Evolutionary conservation across 1,140 invertebrate species (phyloP).

Genomic region (Calliopsis andreniformis): DNA sequence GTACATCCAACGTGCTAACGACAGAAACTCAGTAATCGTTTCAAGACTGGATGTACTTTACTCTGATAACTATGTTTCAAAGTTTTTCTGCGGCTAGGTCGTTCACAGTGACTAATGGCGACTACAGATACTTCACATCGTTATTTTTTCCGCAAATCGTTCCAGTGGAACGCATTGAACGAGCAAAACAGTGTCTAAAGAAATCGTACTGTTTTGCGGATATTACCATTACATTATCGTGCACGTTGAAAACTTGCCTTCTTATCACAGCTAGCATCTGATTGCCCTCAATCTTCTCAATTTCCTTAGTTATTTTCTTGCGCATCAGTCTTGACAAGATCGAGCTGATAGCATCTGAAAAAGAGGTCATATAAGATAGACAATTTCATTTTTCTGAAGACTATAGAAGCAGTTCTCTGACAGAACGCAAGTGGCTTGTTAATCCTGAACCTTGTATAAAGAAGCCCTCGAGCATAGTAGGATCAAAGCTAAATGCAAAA

Average conservation of each 20-base stretch:
- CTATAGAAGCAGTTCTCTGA: not conserved
- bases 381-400: not conserved
- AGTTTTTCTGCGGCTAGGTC: conserved; percentile 19
- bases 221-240: conserved; percentile 34
- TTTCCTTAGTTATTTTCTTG: conserved; percentile 29
- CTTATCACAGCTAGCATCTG: conserved; percentile 20
- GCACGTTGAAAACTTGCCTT: conserved; percentile 25
- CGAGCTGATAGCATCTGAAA: not conserved
- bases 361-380: not conserved
- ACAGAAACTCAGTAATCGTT: not conserved
- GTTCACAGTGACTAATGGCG: conserved; percentile 28
- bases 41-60: conserved; percentile 25
- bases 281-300: conserved; percentile 26
- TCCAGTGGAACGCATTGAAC: not conserved
- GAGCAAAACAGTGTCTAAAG: not conserved
- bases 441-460: too few species aligned
- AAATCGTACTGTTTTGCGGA: conserved; percentile 23
- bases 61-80: conserved; percentile 30
- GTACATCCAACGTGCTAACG: not conserved
- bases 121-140: conserved; percentile 19
- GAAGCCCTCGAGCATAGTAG: too few species aligned
- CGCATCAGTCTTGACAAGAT: not conserved
- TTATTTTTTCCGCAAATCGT: conserved; percentile 34
- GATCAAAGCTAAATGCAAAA: too few species aligned
- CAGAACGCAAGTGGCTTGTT: not conserved